phyloP scores from a whole-genome alignment of 2,888 invertebrate species.

The Idaea straminata region DNA sequence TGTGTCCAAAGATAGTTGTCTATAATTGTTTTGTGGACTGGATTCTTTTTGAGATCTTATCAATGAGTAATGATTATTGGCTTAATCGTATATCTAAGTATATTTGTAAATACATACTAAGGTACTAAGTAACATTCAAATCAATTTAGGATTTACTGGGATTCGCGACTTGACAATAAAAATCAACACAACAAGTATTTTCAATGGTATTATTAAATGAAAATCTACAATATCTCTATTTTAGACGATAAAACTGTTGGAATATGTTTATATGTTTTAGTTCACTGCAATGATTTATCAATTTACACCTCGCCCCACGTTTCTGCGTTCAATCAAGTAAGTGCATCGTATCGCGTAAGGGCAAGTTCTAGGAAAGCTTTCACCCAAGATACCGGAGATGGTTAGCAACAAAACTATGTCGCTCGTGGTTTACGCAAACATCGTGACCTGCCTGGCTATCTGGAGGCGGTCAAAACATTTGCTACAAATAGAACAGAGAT shows the following conservation, averaged over 20 bases:
- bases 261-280: no score
- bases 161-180: no score
- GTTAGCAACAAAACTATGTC: slow-evolving; percentile 28
- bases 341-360: slow-evolving; percentile 44
- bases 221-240: no score
- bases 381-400: slow-evolving; percentile 42
- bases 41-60: slow-evolving; percentile 3
- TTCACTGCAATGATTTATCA: slow-evolving; percentile 9
- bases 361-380: slow-evolving; percentile 48
- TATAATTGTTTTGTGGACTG: slow-evolving; percentile 35
- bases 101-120: no score
- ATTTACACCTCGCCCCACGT: slow-evolving; percentile 21
- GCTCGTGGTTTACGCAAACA: slow-evolving; percentile 40
- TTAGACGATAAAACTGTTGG: no score
- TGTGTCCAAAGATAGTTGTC: slow-evolving; percentile 64
- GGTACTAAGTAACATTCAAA: no score
- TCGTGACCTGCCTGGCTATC: slow-evolving; percentile 38
- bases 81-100: slow-evolving; percentile 15
- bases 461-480: not conserved
- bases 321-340: slow-evolving; percentile 34
- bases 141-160: no score
- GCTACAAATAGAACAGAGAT: not conserved
- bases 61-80: not conserved
- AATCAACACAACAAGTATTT: no score
- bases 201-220: no score